A percentile compares a stretch with the other conserved stretches of the same genome.
phyloP scores from a whole-genome alignment of 2,888 invertebrate genomes.

The Pseudococcus viburni region DNA sequence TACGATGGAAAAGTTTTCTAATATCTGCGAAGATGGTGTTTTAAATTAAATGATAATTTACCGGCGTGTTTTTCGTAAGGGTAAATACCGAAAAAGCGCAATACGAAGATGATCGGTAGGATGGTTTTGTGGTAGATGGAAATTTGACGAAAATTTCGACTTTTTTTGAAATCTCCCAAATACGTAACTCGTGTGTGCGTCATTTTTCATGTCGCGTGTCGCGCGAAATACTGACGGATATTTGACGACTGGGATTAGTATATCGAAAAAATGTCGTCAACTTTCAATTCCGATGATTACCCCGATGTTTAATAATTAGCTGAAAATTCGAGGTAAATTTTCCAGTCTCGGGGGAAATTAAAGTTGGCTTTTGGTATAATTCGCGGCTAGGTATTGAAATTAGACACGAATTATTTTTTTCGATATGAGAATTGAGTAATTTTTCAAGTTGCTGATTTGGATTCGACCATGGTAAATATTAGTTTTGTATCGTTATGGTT shows the following conservation, averaged over 20 bases:
- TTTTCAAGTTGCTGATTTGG: not conserved
- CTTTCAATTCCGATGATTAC: slow-evolving; percentile 8
- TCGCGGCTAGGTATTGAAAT: slow-evolving; percentile 12
- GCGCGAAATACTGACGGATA: not conserved
- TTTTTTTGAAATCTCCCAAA: slow-evolving; percentile 26
- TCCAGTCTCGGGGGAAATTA: slow-evolving; percentile 23
- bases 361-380: slow-evolving; percentile 12
- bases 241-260: not conserved
- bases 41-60: not conserved
- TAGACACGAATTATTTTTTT: slow-evolving; percentile 33
- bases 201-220: not conserved
- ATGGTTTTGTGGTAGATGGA: slow-evolving; percentile 33
- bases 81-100: slow-evolving; percentile 34
- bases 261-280: slow-evolving; percentile 1
- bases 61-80: slow-evolving; percentile 12
- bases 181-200: not conserved
- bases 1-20: not conserved
- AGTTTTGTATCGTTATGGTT: not conserved
- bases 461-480: slow-evolving; percentile 3
- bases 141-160: slow-evolving; percentile 1
- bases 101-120: slow-evolving; percentile 31
- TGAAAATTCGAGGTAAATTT: slow-evolving; percentile 25
- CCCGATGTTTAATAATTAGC: not conserved
- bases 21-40: too few relatives aligned
- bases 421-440: not conserved